Conservation (phyloP, 2,797 vertebrate genomes). For the Bovichtus variegatus region DNA sequence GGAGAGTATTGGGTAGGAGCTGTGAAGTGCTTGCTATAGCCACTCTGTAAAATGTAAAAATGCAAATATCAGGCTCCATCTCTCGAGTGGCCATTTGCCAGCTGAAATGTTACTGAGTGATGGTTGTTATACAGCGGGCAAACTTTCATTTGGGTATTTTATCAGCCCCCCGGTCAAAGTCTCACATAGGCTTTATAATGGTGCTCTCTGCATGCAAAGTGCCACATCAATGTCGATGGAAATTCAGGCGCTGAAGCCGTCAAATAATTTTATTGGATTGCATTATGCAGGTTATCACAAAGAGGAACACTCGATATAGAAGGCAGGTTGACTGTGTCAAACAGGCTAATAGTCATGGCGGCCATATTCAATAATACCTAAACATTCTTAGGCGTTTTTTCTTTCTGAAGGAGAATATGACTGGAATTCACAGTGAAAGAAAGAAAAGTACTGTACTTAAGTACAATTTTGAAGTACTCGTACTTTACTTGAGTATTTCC, state of each 20-base stretch:
- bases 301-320: constrained; percentile 21
- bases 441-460: no score
- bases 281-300: constrained; percentile 33
- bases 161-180: constrained; percentile 55
- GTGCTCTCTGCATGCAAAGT: constrained; percentile 60
- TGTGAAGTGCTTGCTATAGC: constrained; percentile 17
- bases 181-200: constrained; percentile 31
- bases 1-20: constrained; percentile 16
- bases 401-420: neutral
- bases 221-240: constrained; percentile 39
- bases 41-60: constrained; percentile 52
- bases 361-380: constrained; percentile 8
- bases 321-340: constrained; percentile 32
- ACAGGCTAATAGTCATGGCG: constrained; percentile 17
- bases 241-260: constrained; percentile 30
- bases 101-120: constrained; percentile 47
- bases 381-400: neutral
- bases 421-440: no score
- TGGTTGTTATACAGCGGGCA: constrained; percentile 43
- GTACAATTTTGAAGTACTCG: no score
- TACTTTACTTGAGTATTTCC: no score
- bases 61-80: constrained; percentile 67
- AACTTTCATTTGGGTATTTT: constrained; percentile 62
- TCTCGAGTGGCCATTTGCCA: constrained; percentile 62
- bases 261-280: constrained; percentile 38